Evolutionary conservation across 1,140 invertebrate genomes (phyloP), one percentile per base, ranked within the genome.

Genomic region (Euschistus heros): DNA sequence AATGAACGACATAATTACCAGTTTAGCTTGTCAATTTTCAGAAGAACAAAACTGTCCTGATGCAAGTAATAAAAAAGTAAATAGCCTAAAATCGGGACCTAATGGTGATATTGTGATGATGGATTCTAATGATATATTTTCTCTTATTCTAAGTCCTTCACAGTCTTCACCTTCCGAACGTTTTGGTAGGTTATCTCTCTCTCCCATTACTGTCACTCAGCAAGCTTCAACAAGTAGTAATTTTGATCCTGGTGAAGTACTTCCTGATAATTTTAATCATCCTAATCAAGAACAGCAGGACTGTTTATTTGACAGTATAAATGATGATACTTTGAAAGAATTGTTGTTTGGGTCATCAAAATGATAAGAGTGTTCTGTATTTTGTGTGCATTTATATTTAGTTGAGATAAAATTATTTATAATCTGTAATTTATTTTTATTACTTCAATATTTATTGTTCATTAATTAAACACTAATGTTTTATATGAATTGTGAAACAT

Each of bases 101-200:
- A 22, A 15, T 24, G 24, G 6, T 57, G 54, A 57, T 15, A 27
- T 26, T 4, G 24, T 26, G 15, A 26, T 26, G 24, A 61, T 61
- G 59, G 59, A 61, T 33, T 42, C 59, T 22, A 42, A n/a, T 42
- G 59, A 61, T 42, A 61, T 61, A 18, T 61, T 61, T 42, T 61
- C 59, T 18, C 33, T 61, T 42, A 42, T 61, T 7, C 2, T 61
- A 18, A 61, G 59, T 42, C 59, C 59, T 2, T n/a, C 18, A 1
- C 24, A 22, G 6, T 27, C 55, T 22, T 61, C 59, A 33, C 59
- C 59, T 18, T 61, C 59, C 4, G 59, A 61, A 33, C 8, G 42
- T n/a, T 42, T 61, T 17, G 59, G 59, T 17, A 42, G 33, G 17
- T 42, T 61, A 42, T 18, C 59, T 18, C 37, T 61, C 14, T 61